phyloP scores from a whole-genome alignment of 2,888 invertebrate genomes.

The Parasteatoda lunata region DNA sequence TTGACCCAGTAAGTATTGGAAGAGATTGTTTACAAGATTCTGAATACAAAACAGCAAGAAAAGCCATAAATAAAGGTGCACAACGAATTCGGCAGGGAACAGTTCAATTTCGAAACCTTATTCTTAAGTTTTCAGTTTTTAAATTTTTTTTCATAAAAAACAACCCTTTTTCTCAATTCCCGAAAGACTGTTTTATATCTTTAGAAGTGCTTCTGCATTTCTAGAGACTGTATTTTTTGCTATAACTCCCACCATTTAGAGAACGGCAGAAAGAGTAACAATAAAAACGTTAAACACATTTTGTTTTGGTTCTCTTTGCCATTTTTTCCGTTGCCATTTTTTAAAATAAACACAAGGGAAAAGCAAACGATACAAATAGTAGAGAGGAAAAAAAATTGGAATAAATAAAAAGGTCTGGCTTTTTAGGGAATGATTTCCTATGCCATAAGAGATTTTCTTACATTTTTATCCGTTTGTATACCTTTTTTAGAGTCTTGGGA shows the following conservation, averaged over 20 bases:
- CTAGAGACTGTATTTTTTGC: constrained; percentile 45
- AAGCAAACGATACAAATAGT: constrained; percentile 42
- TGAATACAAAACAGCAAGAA: background rate
- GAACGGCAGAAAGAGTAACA: constrained; percentile 31
- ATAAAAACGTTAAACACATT: constrained; percentile 17
- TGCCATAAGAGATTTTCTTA: constrained; percentile 23
- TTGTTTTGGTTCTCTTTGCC: constrained; percentile 38
- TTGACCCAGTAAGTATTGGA: no score
- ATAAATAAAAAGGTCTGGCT: constrained; percentile 24
- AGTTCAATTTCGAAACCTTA: constrained; percentile 54
- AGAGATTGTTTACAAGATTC: background rate
- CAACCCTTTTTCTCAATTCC: constrained; percentile 30
- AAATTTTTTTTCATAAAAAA: background rate
- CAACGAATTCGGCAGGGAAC: constrained; percentile 33
- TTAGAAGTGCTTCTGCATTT: constrained; percentile 37
- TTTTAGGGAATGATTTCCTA: constrained; percentile 54
- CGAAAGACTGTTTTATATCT: constrained; percentile 60
- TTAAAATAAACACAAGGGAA: constrained; percentile 46
- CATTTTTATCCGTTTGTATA: constrained; percentile 27
- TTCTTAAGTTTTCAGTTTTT: constrained; percentile 24
- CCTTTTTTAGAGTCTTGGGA: constrained; percentile 16
- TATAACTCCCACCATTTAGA: constrained; percentile 50
- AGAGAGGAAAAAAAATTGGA: constrained; percentile 12
- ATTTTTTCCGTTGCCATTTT: constrained; percentile 32
- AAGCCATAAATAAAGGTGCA: constrained; percentile 21